Base-by-base conservation (phyloP, 2,888 invertebrate species). In the Chloromyia formosa region DNA sequence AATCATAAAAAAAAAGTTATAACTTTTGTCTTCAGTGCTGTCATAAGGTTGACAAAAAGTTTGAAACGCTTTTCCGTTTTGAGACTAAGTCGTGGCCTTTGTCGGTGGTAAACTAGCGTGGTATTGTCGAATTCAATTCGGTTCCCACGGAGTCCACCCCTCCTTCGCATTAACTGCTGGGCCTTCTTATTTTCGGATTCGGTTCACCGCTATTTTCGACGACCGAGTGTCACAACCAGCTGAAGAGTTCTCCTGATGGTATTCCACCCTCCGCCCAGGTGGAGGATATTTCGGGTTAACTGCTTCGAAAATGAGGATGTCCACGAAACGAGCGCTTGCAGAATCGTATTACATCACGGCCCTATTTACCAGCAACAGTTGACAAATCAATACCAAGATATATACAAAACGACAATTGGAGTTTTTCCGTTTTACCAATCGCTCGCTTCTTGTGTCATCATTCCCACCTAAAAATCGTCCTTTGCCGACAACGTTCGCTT, bases 311-410 rank as follows among this genome's bases (percentile, higher is more conserved):
- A 54, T 66, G 14, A 22, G 22, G 12, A 20, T 20, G 42, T 18
- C 42, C 54, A 42, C 3, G 16, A 10, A 14, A n/a, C n/a, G n/a
- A 1, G 20, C 18, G 20, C 23, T 64, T 20, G 40, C 18, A 42
- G 14, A 20, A 54, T 1, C 23, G 27, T 1, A 68, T 68, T 40
- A 16, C 18, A 45, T 72, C 60, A n/a, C 20, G 27, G 20, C n/a
- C n/a, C 40, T 53, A 7, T 60, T 22, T 74, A 56, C 61, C 62
- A 74, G 75, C 75, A 75, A 75, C 75, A 75, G 75, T 74, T 75
- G 74, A 75, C 71, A 75, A 73, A 75, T 75, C 75, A 69, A 75
- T 75, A 74, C 54, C 71, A 42, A 62, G 64, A 75, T 75, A 75
- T 71, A 73, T 18, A 61, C 27, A 35, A 35, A 60, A 45, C n/a